Conservation (phyloP, 2,797 vertebrate species). For the Melanotaenia boesemani region DNA sequence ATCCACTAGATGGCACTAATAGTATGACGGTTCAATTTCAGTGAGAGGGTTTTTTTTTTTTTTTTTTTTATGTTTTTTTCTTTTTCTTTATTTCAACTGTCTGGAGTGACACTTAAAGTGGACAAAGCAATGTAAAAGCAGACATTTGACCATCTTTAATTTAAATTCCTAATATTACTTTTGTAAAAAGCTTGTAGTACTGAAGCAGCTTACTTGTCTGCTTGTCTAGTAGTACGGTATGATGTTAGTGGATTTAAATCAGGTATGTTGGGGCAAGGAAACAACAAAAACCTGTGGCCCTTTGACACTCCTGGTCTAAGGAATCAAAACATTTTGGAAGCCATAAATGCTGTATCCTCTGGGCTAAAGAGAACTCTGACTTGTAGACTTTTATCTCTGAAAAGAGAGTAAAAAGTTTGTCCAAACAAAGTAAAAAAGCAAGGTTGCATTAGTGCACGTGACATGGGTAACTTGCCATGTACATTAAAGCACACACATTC, state of each 20-base stretch:
- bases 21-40: background rate
- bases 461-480: background rate
- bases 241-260: background rate
- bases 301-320: too few species aligned
- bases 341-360: too few species aligned
- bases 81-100: too few species aligned
- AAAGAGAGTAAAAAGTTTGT: too few species aligned
- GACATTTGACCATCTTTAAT: background rate
- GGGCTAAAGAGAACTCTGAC: too few species aligned
- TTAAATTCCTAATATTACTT: background rate
- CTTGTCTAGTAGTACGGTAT: background rate
- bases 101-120: background rate
- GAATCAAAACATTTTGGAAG: too few species aligned
- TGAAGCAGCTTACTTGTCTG: background rate
- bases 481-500: background rate
- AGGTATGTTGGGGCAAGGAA: too few species aligned
- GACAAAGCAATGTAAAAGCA: background rate
- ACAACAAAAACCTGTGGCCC: too few species aligned
- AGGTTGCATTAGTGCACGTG: background rate
- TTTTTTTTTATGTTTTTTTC: background rate
- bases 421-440: background rate
- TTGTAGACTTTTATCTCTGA: too few species aligned
- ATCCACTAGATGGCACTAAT: slow-evolving; percentile 73
- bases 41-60: background rate
- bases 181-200: background rate